Evolutionary conservation across 1,140 invertebrate genomes (phyloP), one percentile per base, ranked within the genome.

Genomic region (Drosophila nigromelanica): DNA sequence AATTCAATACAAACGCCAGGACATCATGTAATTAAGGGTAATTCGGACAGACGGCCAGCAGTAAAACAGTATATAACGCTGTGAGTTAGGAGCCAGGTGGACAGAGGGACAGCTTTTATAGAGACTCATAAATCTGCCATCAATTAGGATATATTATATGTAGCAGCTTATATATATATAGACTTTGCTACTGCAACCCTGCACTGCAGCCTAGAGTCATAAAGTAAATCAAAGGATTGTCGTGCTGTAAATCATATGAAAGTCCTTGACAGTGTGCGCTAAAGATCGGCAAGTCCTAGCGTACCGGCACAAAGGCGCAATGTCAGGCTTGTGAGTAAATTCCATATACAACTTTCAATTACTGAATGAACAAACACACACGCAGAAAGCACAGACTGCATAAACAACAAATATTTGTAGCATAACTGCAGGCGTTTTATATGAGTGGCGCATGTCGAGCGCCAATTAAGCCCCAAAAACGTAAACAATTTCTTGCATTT

Each of bases 401-500:
- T 66, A 82, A 82, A 81, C 59, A 78, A 82, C 64, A 87, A 82
- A 78, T 63, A 79, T 78, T 79, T 75, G 51, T 69, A 64, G 82
- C 82, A 86, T 86, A 82, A 78, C 83, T 60, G 42, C 55, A 73
- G 78, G 82, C 82, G 75, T 69, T 70, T 27, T 37, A 21, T 58
- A n/a, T 24, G 51, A 60, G 37, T 12, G 67, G 59, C 78, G 80
- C 77, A 85, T 86, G 82, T 78, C 72, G 75, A 48, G 73, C 68
- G 61, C 82, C 82, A 86, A 86, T 86, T 86, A 86, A 86, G 81
- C 14, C 62, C 63, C 8, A 70, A 80, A 64, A 81, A 82, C 74
- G 82, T 73, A 80, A 82, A 82, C 83, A 73, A 86, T 87, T 86
- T 72, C 50, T 51, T 74, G 66, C 78, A 86, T 86, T 86, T 86